A percentile compares a stretch with the other conserved stretches of the same genome.
phyloP scores from a whole-genome alignment of 2,797 vertebrate genomes.

The Saxicola maurus region DNA sequence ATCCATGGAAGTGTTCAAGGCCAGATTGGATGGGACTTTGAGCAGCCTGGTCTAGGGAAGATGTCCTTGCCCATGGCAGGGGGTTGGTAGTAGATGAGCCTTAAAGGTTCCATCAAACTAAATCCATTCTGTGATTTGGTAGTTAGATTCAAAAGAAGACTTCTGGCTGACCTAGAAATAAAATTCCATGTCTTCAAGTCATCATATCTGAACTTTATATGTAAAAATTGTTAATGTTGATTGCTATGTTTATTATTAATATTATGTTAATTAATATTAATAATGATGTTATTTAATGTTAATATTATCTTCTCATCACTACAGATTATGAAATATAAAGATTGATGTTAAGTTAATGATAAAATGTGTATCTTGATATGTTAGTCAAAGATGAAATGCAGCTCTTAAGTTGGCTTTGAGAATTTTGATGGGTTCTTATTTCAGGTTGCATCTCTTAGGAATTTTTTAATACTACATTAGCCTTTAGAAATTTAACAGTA shows the following conservation, averaged over 20 bases:
- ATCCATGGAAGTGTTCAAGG: not conserved
- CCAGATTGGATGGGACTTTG: not conserved
- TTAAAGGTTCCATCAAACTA: not conserved
- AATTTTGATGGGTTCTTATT: not conserved
- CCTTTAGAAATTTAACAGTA: not conserved
- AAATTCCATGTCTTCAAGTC: not conserved
- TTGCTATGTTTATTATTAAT: not conserved
- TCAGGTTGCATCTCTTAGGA: not conserved
- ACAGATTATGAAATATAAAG: not conserved
- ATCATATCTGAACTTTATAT: not conserved
- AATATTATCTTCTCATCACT: not conserved
- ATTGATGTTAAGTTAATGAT: not conserved
- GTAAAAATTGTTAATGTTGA: not conserved
- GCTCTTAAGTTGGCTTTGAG: not conserved
- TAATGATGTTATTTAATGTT: not conserved
- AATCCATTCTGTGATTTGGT: not conserved
- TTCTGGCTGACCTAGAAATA: not conserved
- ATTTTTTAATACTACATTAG: not conserved
- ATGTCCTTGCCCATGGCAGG: rapidly evolving
- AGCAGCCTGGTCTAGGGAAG: not conserved
- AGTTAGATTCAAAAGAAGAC: not conserved
- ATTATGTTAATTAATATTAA: not conserved
- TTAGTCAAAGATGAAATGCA: not conserved
- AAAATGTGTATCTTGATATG: not conserved
- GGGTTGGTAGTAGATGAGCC: rapidly evolving